phyloP scores from a whole-genome alignment of 2,888 invertebrate species.

The Euclidia mi region DNA sequence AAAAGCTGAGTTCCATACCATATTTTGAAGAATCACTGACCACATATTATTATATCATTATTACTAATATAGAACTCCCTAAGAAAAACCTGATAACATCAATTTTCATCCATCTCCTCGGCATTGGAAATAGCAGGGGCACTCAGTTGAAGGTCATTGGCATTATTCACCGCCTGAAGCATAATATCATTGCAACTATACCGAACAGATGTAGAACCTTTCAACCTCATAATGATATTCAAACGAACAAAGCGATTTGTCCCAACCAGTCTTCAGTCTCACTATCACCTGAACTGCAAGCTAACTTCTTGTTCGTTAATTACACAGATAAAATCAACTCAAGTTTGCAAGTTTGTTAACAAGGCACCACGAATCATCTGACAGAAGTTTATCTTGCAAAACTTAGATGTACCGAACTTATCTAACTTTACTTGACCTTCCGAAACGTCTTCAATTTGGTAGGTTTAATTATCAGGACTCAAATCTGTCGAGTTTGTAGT shows the following conservation, averaged over 20 bases:
- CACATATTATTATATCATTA: too few species aligned
- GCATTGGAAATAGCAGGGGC: too few species aligned
- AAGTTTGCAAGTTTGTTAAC: constrained; percentile 58
- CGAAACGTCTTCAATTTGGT: constrained; percentile 50
- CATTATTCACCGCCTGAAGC: too few species aligned
- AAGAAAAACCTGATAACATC: too few species aligned
- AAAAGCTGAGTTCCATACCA: too few species aligned
- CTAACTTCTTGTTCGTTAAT: constrained; percentile 51
- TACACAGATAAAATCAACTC: constrained; percentile 62
- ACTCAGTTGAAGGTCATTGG: too few species aligned
- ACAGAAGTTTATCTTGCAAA: constrained; percentile 62
- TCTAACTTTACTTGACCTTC: constrained; percentile 59
- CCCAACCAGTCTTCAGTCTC: constrained; percentile 19
- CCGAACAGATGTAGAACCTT: constrained; percentile 2
- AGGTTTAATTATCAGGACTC: constrained; percentile 57
- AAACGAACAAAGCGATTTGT: constrained; percentile 24
- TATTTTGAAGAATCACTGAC: too few species aligned
- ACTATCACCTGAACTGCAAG: constrained; percentile 33
- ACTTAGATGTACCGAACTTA: constrained; percentile 62
- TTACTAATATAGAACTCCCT: too few species aligned
- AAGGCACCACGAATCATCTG: constrained; percentile 58
- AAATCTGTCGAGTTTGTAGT: constrained; percentile 46
- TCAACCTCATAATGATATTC: constrained; percentile 13
- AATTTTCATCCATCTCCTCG: too few species aligned
- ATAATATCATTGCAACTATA: too few species aligned